Evolutionary conservation across 1,140 invertebrate species (phyloP).

Genomic region (Triops longicaudatus): DNA sequence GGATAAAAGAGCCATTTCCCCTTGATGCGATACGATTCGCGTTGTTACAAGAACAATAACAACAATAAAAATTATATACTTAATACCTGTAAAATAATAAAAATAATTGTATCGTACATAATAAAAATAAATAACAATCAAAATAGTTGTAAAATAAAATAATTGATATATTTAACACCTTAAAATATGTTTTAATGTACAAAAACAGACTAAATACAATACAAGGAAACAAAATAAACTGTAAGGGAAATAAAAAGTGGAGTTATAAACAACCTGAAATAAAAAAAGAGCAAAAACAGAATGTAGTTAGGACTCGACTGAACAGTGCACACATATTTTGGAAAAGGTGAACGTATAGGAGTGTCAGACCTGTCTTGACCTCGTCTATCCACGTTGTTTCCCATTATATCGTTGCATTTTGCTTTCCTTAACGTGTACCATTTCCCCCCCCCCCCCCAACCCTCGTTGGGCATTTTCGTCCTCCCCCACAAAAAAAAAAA

Average conservation of each 20-base stretch:
- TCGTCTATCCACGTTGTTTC: not conserved
- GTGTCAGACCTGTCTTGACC: not conserved
- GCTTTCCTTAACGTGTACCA: not conserved
- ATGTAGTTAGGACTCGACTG: not conserved
- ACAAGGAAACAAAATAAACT: too few species aligned
- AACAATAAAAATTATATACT: not conserved
- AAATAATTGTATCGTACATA: too few species aligned
- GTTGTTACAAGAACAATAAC: not conserved
- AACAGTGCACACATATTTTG: not conserved
- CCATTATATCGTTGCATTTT: not conserved
- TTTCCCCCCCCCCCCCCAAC: not conserved
- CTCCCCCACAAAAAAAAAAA: too few species aligned
- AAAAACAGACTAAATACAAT: too few species aligned
- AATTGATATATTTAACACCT: too few species aligned
- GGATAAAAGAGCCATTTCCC: not conserved
- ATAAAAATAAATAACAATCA: too few species aligned
- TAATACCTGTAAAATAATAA: too few species aligned
- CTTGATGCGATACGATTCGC: not conserved
- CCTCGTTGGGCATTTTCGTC: conserved; percentile 2
- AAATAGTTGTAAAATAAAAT: too few species aligned
- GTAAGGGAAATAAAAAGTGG: too few species aligned
- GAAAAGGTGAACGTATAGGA: not conserved
- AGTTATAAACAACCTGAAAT: too few species aligned
- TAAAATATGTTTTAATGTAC: too few species aligned
- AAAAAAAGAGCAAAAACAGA: too few species aligned